Evolutionary conservation across 1,140 invertebrate species (phyloP), one percentile per base, ranked within the genome.

Genomic region (Lucilia cuprina): DNA sequence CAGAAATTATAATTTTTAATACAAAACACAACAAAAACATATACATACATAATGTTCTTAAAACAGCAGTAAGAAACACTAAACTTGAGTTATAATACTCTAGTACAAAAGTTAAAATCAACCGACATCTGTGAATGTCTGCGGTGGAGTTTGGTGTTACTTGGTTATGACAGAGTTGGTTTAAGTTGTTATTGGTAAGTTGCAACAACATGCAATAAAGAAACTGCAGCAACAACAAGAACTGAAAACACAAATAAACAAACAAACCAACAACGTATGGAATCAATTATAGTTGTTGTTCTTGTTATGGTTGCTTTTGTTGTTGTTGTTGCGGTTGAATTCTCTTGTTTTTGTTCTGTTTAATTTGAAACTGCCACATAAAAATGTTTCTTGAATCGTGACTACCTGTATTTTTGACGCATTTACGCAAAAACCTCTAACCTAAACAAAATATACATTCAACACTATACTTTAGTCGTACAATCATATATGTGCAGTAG

Each of bases 351-450:
- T 78, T 78, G 12, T 34, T 41, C 17, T 8, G 12, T 25, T 47
- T 49, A 25, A 17, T 49, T 47, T 50, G 77, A 21, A 80, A 49
- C 77, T 80, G 77, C 77, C 77, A 80, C 77, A 80, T 80, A 80
- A 80, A 80, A 80, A 80, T 80, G 77, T 80, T 80, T 80, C 41
- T 21, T 49, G 77, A 80, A 80, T 80, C 77, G 77, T 80, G 77
- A 80, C 77, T 80, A 80, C 77, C 77, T 80, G 77, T 80, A 80
- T 80, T 80, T 80, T 80, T 80, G 41, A 80, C 77, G 77, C 77
- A 80, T 80, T 80, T 80, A 80, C 41, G 41, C 77, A 80, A 50
- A 80, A 80, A 19, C 77, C 35, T 41, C 41, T 10, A 41, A 41
- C 41, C 41, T 41, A 41, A 41, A 41, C 41, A 41, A 41, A 41